Conservation (phyloP, 2,888 invertebrate species). For the Nemotelus nigrinus region DNA sequence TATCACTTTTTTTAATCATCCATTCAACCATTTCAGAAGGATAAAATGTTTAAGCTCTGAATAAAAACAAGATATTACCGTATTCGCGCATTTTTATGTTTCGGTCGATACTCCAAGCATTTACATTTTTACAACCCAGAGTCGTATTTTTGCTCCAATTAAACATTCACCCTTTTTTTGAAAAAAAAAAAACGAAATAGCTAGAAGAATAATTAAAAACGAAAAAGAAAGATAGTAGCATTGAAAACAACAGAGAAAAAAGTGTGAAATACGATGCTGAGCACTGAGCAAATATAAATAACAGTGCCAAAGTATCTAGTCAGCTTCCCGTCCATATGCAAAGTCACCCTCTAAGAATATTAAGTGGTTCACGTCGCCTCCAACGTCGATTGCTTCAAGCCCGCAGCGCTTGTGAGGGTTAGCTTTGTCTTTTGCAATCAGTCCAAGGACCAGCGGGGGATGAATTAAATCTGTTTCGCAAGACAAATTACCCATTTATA, state of each 20-base stretch:
- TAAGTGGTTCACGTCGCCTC: conserved; percentile 39
- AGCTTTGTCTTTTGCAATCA: background rate
- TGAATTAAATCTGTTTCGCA: conserved; percentile 50
- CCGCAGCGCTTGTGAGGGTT: background rate
- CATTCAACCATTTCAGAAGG: too few species aligned
- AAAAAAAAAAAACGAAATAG: conserved; percentile 25
- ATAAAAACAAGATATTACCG: background rate
- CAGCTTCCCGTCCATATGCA: conserved; percentile 4
- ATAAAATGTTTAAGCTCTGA: background rate
- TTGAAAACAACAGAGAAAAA: conserved; percentile 30
- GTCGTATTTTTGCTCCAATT: conserved; percentile 10
- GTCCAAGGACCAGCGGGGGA: conserved; percentile 8
- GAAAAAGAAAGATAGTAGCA: background rate
- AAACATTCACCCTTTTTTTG: conserved; percentile 47
- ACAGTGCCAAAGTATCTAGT: conserved; percentile 27
- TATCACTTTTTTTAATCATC: too few species aligned
- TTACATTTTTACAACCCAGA: conserved; percentile 12
- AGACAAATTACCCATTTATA: conserved; percentile 53
- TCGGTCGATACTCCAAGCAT: background rate
- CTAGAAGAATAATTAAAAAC: conserved; percentile 43
- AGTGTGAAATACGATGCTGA: conserved; percentile 26
- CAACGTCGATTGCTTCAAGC: conserved; percentile 9
- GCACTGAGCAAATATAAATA: conserved; percentile 34
- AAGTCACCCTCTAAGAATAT: conserved; percentile 13
- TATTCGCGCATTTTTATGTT: background rate